These are phyloP conservation scores for Etheostoma perlongum DNA, from an alignment of 2,797 vertebrate genomes.

Conservation along the genomic window DNA sequence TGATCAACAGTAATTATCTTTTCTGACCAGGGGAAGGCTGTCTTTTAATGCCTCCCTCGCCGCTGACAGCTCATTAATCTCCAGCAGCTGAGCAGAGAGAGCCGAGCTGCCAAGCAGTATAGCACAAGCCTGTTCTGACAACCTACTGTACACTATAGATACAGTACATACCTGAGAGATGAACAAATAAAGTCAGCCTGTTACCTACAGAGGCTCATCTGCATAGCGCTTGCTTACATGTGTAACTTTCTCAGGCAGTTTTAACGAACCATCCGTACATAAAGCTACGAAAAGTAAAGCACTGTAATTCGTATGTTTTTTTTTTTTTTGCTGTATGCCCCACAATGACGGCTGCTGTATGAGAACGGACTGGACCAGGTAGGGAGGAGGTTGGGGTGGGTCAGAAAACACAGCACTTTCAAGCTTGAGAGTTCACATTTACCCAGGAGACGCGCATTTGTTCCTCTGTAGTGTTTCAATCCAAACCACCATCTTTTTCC, in stretches of 20 bases:
- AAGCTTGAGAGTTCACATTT: too few species aligned
- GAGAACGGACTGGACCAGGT: too few species aligned
- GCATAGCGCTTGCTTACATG: slow-evolving; percentile 15
- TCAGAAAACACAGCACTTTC: too few species aligned
- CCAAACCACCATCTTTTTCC: too few species aligned
- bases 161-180: slow-evolving; percentile 63
- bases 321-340: too few species aligned
- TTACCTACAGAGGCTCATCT: slow-evolving; percentile 13
- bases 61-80: slow-evolving; percentile 82
- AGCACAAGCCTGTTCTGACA: slow-evolving; percentile 70
- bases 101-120: slow-evolving; percentile 42
- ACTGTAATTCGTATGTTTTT: too few species aligned
- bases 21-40: slow-evolving; percentile 61
- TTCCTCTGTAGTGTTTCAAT: too few species aligned
- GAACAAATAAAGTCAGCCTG: slow-evolving; percentile 32
- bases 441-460: too few species aligned
- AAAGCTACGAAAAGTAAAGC: too few species aligned
- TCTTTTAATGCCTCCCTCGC: slow-evolving; percentile 58
- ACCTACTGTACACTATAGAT: slow-evolving; percentile 24
- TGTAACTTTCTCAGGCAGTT: neutral
- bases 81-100: slow-evolving; percentile 50
- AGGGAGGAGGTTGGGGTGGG: too few species aligned
- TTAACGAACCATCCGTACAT: too few species aligned
- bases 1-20: slow-evolving; percentile 76
- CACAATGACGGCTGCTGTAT: too few species aligned